Evolutionary conservation across 1,140 invertebrate species (phyloP).

Genomic region (Lepidurus apus): DNA sequence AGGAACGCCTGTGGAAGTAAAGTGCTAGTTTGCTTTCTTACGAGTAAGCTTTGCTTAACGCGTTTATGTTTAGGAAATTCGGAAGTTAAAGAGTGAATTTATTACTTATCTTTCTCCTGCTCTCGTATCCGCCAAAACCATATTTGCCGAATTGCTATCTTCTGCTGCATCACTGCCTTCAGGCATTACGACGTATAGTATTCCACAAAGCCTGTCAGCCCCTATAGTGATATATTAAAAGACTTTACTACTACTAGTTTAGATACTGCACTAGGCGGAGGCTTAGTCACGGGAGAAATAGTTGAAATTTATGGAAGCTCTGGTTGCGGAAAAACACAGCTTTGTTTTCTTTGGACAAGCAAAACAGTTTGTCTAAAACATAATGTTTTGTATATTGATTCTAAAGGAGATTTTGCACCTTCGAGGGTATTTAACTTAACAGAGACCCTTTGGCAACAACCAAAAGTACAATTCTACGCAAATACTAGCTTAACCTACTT

Average conservation of each 20-base stretch:
- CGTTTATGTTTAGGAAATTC: background rate
- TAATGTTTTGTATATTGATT: slow-evolving; percentile 7
- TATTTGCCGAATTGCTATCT: background rate
- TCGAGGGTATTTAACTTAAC: background rate
- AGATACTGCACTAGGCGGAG: slow-evolving; percentile 23
- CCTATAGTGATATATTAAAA: background rate
- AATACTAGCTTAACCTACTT: background rate
- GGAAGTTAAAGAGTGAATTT: background rate
- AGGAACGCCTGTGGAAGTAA: background rate
- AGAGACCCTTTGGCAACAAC: background rate
- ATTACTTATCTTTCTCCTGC: background rate
- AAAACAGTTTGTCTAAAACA: background rate
- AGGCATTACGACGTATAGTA: background rate
- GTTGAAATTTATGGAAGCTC: slow-evolving; percentile 29
- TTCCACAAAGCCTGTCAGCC: background rate
- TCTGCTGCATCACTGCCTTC: background rate
- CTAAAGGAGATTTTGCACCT: slow-evolving; percentile 15
- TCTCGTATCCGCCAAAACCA: background rate
- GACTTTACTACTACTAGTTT: slow-evolving; percentile 15
- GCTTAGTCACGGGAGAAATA: slow-evolving; percentile 25
- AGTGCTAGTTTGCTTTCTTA: background rate
- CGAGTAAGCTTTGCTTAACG: background rate
- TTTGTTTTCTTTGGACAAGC: slow-evolving; percentile 23
- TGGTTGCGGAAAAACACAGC: slow-evolving; percentile 16
- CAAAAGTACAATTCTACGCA: background rate